Base-by-base conservation (phyloP, 2,113 vertebrate genomes). In the Climacteris rufus region DNA sequence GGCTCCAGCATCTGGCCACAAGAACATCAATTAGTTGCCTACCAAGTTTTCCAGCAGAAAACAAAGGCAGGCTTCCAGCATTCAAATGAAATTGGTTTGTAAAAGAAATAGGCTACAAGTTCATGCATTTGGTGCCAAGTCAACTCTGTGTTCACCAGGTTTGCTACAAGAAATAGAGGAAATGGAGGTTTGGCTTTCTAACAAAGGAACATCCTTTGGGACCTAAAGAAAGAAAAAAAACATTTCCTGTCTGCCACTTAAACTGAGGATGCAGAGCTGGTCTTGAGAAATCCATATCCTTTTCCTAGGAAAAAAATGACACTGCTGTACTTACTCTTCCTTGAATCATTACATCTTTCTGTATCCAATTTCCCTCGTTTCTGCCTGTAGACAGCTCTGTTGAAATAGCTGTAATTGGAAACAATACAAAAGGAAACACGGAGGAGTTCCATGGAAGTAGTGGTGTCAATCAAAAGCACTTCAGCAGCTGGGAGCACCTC, bases 161-260 rank as follows among this genome's bases (percentile, higher is more conserved):
- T 96, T 96, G 72, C 86, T 89, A 81, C 60, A 66, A 93, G 83
- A 37, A 92, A 54, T 14, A 87, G 59, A 94, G 86, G 94, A 92
- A 94, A 83, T 14, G 23, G 91, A 90, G 89, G 86, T 86, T 93
- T 97, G 94, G 92, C 92, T 95, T 96, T 89, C 94, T 81, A 90
- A 95, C 90, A 96, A 95, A 95, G 94, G 61, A 90, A 94, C 75
- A 94, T 92, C 92, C 92, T 89, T 92, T 39, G 80, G 77, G 86
- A 94, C 71, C 80, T 79, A 88, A 74, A 90, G 78, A 66, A 78
- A 90, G 71, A 70, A 25, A 84, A 56, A 33, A 47, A 49, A 23
- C 66, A 87, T 79, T 94, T 95, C 92, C 94, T 93, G 94, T 45
- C 85, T 94, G 66, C 82, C 71, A 92, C 85, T 92, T 93, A 65